Base-by-base conservation (phyloP, 2,797 vertebrate species). In the Tapera naevia region DNA sequence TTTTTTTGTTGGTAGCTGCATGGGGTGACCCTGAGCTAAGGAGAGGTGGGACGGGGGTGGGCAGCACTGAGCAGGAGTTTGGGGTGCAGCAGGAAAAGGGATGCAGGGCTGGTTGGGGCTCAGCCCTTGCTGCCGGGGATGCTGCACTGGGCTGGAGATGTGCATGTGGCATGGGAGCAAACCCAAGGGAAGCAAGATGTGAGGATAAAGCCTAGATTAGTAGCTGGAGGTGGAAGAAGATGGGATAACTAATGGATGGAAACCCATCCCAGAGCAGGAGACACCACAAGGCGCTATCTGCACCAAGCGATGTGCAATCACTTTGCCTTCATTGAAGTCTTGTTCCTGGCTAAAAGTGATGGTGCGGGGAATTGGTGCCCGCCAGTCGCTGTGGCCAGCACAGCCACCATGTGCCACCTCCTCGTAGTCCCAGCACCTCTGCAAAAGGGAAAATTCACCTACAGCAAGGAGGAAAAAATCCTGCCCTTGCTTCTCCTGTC, bases 1-100 rank as follows among this genome's bases (percentile, higher is more conserved):
- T 15, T 15, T 10, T 22, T 7, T 5, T 54, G 9, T 5, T 6
- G 56, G 41, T 7, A 32, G 30, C 23, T 79, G 56, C 0, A 0
- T 8, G 60, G 35, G 41, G 50, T 62, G 22, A 5, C 39, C 72
- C n/a, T 0, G 4, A 69, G 57, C 2, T 2, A 11, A 13, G 51
- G 30, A 32, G 7, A 80, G 37, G 23, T 30, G 69, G 25, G 30
- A 30, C 0, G 27, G 48, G 39, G 24, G 13, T 1, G 5, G 2
- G 23, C 0, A 4, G 45, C 0, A 13, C 53, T 22, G n/a, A 60
- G 65, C 2, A 0, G 48, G 25, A 22, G 37, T 30, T 66, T 3
- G 45, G 43, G 50, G 32, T 24, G 45, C 51, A 2, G 18, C 0
- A 2, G 19, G 14, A 13, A 70, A 37, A 66, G 51, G 30, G 65